A percentile compares a stretch with the other conserved stretches of the same genome.
Conservation (phyloP, 2,888 invertebrate species). For the Amphipoea oculea region DNA sequence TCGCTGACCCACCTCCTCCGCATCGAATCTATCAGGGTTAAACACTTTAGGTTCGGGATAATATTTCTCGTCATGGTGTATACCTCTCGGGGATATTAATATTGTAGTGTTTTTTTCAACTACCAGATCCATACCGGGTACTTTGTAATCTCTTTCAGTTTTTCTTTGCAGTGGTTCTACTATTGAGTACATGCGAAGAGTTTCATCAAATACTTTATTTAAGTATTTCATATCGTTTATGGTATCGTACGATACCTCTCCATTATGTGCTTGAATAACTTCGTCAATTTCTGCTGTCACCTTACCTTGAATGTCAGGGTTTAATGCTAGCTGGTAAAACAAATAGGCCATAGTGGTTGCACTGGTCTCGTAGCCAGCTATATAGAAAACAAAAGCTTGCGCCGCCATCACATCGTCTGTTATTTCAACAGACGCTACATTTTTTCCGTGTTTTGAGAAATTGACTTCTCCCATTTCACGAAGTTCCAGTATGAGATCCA, state of each 20-base stretch:
- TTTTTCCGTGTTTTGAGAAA: constrained; percentile 62
- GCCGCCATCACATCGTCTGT: constrained; percentile 79
- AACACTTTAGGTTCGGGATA: constrained; percentile 84
- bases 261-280: constrained; percentile 72
- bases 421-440: constrained; percentile 65
- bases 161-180: constrained; percentile 79
- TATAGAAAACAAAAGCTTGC: constrained; percentile 85
- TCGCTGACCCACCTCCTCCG: constrained; percentile 72
- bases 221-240: constrained; percentile 81
- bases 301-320: constrained; percentile 81
- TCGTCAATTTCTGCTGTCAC: constrained; percentile 75
- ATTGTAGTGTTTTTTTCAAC: constrained; percentile 77
- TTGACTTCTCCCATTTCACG: constrained; percentile 68
- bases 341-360: constrained; percentile 81
- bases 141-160: constrained; percentile 74
- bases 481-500: constrained; percentile 77
- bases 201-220: constrained; percentile 79
- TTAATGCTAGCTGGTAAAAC: constrained; percentile 57
- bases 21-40: constrained; percentile 85
- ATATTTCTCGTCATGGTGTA: constrained; percentile 83
- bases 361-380: constrained; percentile 85
- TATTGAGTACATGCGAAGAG: constrained; percentile 85
- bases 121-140: constrained; percentile 78
- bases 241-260: constrained; percentile 79
- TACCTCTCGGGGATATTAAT: constrained; percentile 76